These are phyloP conservation scores for Xestoiulus laeticollis DNA, from an alignment of 2,888 invertebrate genomes.

Conservation along the genomic window DNA sequence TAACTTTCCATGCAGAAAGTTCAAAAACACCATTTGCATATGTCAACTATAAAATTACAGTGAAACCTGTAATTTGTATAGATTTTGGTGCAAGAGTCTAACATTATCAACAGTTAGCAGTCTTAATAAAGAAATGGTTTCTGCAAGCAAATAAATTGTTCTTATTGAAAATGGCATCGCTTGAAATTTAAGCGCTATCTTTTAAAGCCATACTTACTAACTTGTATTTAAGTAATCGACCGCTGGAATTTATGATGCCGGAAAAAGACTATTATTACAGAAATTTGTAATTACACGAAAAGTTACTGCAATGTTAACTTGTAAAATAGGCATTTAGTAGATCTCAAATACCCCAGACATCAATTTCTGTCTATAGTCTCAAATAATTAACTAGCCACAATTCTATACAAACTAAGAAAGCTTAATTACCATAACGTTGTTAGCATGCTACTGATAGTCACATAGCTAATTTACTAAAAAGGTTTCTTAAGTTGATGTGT, in stretches of 20 bases:
- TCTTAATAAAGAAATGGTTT: not conserved
- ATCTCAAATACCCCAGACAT: not conserved
- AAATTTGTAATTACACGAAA: not conserved
- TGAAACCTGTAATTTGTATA: not conserved
- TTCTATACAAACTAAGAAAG: not conserved
- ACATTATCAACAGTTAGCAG: not conserved
- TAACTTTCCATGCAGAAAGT: not conserved
- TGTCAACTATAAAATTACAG: not conserved
- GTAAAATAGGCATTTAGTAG: not conserved
- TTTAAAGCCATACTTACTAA: not conserved
- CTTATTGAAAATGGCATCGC: not conserved
- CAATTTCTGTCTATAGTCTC: not conserved
- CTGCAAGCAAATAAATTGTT: not conserved
- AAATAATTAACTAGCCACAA: not conserved
- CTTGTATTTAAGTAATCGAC: not conserved
- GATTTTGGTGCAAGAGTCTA: not conserved
- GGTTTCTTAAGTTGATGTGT: too few relatives aligned
- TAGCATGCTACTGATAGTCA: too few relatives aligned
- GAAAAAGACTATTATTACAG: not conserved
- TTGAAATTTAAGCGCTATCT: not conserved
- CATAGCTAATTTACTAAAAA: too few relatives aligned
- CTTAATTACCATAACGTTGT: too few relatives aligned
- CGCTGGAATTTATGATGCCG: not conserved
- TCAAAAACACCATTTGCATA: not conserved
- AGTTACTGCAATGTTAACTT: not conserved